These are phyloP conservation scores for Disparrhopalites patrizii DNA, from an alignment of 2,888 invertebrate genomes.

Conservation along the genomic window DNA sequence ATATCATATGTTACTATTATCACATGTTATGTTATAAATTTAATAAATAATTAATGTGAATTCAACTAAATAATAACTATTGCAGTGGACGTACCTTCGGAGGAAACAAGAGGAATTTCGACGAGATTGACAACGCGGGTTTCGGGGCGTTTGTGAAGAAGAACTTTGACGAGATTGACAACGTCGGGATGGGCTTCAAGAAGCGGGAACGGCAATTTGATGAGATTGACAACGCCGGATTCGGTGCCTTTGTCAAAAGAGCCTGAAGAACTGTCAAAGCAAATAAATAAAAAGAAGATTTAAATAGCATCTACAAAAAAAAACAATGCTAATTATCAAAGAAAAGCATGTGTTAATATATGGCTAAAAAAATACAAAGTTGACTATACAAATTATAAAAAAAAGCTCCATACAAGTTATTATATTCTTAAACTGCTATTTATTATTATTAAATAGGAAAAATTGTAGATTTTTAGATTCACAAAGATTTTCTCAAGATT, in stretches of 20 bases:
- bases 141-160: conserved; percentile 58
- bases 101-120: conserved; percentile 58
- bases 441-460: too few relatives aligned
- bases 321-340: too few relatives aligned
- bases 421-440: too few relatives aligned
- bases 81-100: conserved; percentile 52
- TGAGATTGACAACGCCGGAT: conserved; percentile 50
- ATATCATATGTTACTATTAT: neutral
- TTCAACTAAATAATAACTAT: conserved; percentile 18
- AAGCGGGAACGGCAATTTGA: conserved; percentile 54
- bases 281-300: too few relatives aligned
- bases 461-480: too few relatives aligned
- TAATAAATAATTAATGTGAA: neutral
- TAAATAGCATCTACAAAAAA: too few relatives aligned
- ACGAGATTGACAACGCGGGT: conserved; percentile 60
- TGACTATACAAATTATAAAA: too few relatives aligned
- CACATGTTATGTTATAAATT: neutral
- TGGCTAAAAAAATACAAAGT: too few relatives aligned
- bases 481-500: too few relatives aligned
- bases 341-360: too few relatives aligned
- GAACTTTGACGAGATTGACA: conserved; percentile 47
- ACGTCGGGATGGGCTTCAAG: conserved; percentile 54
- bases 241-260: conserved; percentile 50
- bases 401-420: too few relatives aligned
- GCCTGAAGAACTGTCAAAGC: conserved; percentile 17